These are phyloP conservation scores for Epinephelus coioides DNA, from an alignment of 2,797 vertebrate genomes.

Conservation along the genomic window DNA sequence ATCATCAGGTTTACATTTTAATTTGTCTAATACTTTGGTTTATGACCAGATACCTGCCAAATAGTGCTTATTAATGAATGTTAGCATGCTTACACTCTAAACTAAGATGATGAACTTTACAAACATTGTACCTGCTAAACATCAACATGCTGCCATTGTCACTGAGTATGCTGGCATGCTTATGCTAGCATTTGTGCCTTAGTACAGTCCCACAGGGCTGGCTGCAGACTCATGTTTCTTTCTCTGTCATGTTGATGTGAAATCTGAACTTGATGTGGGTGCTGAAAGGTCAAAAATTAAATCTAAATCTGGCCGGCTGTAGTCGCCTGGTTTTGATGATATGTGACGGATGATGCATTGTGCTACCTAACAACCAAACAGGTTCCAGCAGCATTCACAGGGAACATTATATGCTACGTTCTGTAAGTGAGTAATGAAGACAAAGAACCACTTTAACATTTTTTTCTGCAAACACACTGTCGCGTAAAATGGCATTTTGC, in stretches of 20 bases:
- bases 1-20: not conserved
- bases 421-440: slow-evolving; percentile 1
- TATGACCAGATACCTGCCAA: not conserved
- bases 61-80: not conserved
- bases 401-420: not conserved
- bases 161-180: not conserved
- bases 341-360: not conserved
- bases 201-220: not conserved
- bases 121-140: not conserved
- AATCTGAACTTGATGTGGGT: not conserved
- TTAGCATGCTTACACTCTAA: not conserved
- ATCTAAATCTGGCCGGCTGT: not conserved
- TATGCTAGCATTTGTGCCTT: not conserved
- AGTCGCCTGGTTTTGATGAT: not conserved
- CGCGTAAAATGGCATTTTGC: not conserved
- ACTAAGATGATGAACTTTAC: not conserved
- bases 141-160: not conserved
- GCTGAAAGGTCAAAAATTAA: not conserved
- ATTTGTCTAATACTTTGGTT: not conserved
- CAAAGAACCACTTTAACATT: slow-evolving; percentile 1
- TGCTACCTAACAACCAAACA: not conserved
- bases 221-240: not conserved
- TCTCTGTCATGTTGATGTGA: not conserved
- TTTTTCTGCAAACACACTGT: slow-evolving; percentile 1
- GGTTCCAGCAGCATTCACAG: not conserved